phyloP scores from a whole-genome alignment of 1,140 invertebrate genomes.

The Drosophila ogumai region DNA sequence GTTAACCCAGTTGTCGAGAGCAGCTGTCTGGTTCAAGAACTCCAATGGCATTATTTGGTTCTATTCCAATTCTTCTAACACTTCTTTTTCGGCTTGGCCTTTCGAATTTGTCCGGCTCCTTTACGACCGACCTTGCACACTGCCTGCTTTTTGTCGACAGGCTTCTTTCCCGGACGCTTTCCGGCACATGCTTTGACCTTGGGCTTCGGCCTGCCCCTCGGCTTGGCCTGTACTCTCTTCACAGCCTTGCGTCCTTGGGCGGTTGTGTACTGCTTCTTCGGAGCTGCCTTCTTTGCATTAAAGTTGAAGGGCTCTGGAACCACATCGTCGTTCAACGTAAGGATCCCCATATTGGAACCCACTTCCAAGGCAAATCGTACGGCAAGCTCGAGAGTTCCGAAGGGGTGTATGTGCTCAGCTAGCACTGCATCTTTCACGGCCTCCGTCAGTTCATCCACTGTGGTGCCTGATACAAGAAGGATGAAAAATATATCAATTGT shows the following conservation, averaged over 20 bases:
- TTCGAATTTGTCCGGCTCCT: neutral
- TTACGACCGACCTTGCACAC: neutral
- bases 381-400: slow-evolving; percentile 25
- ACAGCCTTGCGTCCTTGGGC: neutral
- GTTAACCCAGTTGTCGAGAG: slow-evolving; percentile 49
- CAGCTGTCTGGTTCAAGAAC: slow-evolving; percentile 29
- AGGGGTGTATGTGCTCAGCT: slow-evolving; percentile 22
- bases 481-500: neutral
- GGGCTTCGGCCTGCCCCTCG: neutral
- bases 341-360: slow-evolving; percentile 48
- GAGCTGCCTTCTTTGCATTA: neutral
- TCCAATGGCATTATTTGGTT: too few species aligned
- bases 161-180: neutral
- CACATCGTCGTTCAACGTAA: slow-evolving; percentile 25
- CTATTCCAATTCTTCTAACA: too few species aligned
- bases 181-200: neutral
- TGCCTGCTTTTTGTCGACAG: neutral
- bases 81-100: neutral
- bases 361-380: slow-evolving; percentile 41
- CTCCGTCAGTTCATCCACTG: slow-evolving; percentile 15
- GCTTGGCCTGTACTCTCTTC: neutral
- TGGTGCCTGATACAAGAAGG: slow-evolving; percentile 6
- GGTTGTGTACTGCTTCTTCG: neutral
- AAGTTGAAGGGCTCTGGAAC: slow-evolving; percentile 5
- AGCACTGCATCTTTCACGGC: slow-evolving; percentile 20